These are phyloP conservation scores for Apamea sordens DNA, from an alignment of 2,888 invertebrate genomes.

Conservation along the genomic window DNA sequence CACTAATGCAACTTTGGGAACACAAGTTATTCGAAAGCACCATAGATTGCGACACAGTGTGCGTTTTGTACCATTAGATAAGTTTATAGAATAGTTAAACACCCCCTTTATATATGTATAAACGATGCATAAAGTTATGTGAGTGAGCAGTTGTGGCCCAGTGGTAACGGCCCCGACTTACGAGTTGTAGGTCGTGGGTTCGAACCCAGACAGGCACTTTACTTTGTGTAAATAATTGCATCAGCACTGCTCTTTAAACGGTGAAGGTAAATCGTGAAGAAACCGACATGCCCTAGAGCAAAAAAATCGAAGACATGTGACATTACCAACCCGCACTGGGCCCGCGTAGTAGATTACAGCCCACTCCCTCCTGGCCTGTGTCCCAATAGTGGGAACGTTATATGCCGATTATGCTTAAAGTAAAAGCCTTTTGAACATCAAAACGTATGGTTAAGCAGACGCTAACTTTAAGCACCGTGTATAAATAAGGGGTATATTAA, in stretches of 20 bases:
- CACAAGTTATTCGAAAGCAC: slow-evolving; percentile 24
- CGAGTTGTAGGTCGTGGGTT: not conserved
- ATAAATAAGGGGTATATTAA: not conserved
- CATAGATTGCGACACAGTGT: slow-evolving; percentile 6
- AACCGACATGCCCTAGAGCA: not conserved
- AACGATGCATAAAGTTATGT: not conserved
- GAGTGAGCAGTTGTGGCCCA: not conserved
- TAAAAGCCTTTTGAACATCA: not conserved
- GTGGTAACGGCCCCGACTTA: not conserved
- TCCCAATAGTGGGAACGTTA: not conserved
- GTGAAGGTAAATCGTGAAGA: not conserved
- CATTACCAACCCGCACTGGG: not conserved
- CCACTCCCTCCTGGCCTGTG: not conserved
- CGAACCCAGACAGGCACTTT: not conserved
- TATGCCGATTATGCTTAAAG: not conserved
- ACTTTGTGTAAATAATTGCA: not conserved
- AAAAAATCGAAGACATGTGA: not conserved
- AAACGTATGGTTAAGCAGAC: not conserved
- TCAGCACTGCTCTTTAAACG: not conserved
- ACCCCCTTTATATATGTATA: not conserved
- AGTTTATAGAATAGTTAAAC: not conserved
- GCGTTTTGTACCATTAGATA: slow-evolving; percentile 13
- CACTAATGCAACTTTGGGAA: slow-evolving; percentile 41
- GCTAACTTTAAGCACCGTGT: not conserved
- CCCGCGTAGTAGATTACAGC: not conserved